These are phyloP conservation scores for Dynastes maya DNA, from an alignment of 2,888 invertebrate genomes.

Conservation along the genomic window DNA sequence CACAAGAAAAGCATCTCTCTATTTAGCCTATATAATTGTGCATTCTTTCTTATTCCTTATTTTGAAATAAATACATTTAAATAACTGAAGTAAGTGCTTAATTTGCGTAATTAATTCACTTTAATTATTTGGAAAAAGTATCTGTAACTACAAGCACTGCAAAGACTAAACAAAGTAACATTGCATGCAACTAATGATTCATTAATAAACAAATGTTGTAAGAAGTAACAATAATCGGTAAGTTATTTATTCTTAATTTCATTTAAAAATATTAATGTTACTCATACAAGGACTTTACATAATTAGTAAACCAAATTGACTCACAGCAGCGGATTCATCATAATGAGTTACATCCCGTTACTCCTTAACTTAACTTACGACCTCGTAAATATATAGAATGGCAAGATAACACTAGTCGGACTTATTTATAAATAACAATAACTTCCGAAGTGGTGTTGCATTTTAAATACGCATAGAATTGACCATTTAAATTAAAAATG, in stretches of 20 bases:
- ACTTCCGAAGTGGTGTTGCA: background rate
- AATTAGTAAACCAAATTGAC: conserved; percentile 8
- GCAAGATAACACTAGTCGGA: background rate
- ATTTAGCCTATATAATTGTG: too few species aligned
- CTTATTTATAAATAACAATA: conserved; percentile 8
- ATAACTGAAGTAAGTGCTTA: background rate
- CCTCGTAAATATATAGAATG: background rate
- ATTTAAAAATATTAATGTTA: background rate
- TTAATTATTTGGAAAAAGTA: background rate
- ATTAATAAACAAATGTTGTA: background rate
- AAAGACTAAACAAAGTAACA: background rate
- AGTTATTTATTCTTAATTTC: background rate
- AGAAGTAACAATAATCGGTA: background rate
- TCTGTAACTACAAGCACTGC: background rate
- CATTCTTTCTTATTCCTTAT: too few species aligned
- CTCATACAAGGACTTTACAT: background rate
- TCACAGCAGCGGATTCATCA: conserved; percentile 13
- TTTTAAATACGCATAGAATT: too few species aligned
- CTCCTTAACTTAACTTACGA: background rate
- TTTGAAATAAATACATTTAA: background rate
- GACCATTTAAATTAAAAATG: too few species aligned
- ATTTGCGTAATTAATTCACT: background rate
- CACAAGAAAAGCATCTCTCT: too few species aligned
- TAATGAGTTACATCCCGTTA: conserved; percentile 29
- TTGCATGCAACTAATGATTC: background rate